phyloP scores from a whole-genome alignment of 2,113 vertebrate species.

The Salvator merianae region DNA sequence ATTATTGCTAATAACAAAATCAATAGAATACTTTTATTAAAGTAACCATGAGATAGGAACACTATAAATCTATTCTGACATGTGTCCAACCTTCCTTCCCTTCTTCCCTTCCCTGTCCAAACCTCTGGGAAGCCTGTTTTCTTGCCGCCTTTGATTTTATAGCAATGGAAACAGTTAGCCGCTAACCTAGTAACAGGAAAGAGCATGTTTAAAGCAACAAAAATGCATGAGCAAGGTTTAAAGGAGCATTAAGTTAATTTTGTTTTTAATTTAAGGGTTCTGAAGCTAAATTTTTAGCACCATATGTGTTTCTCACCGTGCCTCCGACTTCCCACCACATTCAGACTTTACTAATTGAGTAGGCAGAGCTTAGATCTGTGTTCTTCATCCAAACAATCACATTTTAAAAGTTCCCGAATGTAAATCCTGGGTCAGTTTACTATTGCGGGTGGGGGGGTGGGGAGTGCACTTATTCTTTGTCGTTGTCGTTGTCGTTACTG shows the following conservation, averaged over 20 bases:
- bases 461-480: slow-evolving; percentile 90
- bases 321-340: slow-evolving; percentile 69
- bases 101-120: slow-evolving; percentile 41
- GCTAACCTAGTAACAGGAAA: slow-evolving; percentile 76
- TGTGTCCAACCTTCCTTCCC: slow-evolving; percentile 38
- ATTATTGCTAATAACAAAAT: slow-evolving; percentile 84
- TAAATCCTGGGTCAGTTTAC: slow-evolving; percentile 77
- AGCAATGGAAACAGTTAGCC: slow-evolving; percentile 79
- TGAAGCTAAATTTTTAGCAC: slow-evolving; percentile 66
- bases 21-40: slow-evolving; percentile 82
- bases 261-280: slow-evolving; percentile 56
- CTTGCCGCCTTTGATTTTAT: slow-evolving; percentile 74
- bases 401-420: slow-evolving; percentile 75
- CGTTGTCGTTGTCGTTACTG: slow-evolving; percentile 50
- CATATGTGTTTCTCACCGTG: slow-evolving; percentile 53
- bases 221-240: slow-evolving; percentile 74
- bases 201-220: slow-evolving; percentile 78
- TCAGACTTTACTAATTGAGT: slow-evolving; percentile 64
- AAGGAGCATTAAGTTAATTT: slow-evolving; percentile 70
- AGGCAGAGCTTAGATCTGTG: slow-evolving; percentile 74
- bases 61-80: slow-evolving; percentile 80
- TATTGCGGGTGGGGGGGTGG: slow-evolving; percentile 71
- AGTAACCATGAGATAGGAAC: slow-evolving; percentile 78
- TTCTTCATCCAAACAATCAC: slow-evolving; percentile 71
- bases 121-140: slow-evolving; percentile 76